A percentile compares a stretch with the other conserved stretches of the same genome.
phyloP scores from a whole-genome alignment of 64 coral and sea anemone species.

The Montipora efflorescens region DNA sequence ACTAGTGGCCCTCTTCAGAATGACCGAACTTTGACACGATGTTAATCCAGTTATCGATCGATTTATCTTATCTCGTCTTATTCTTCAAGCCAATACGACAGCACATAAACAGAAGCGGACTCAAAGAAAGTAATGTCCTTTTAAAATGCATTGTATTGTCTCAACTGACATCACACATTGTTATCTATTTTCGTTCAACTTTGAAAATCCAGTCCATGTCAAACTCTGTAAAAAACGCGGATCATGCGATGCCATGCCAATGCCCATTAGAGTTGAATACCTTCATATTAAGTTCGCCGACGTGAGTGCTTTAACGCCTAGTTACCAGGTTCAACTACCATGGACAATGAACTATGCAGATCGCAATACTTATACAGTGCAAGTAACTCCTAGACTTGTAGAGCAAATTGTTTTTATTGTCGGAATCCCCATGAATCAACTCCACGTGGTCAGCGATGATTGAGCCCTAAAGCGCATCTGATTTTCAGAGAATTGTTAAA shows the following conservation, averaged over 20 bases:
- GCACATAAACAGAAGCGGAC: not conserved
- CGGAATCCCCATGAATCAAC: constrained; percentile 6
- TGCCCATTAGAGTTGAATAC: not conserved
- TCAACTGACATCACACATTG: not conserved
- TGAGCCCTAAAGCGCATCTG: too few relatives aligned
- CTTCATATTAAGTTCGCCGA: not conserved
- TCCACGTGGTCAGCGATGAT: not conserved
- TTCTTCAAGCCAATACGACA: not conserved
- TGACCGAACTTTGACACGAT: not conserved
- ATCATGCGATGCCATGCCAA: not conserved
- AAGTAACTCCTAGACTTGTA: not conserved
- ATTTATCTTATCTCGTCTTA: constrained; percentile 20
- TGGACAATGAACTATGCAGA: too few relatives aligned
- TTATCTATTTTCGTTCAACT: not conserved
- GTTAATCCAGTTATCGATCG: constrained; percentile 31
- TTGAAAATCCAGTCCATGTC: not conserved
- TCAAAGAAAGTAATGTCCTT: not conserved
- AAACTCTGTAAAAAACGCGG: not conserved
- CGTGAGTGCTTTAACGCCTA: not conserved
- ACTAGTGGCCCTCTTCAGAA: not conserved
- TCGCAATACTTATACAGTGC: not conserved
- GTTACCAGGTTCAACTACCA: not conserved
- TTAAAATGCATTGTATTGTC: not conserved
- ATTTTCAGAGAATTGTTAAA: too few relatives aligned
- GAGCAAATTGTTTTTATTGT: not conserved